phyloP scores from a whole-genome alignment of 2,113 vertebrate species.

The Cephalophus harveyi region DNA sequence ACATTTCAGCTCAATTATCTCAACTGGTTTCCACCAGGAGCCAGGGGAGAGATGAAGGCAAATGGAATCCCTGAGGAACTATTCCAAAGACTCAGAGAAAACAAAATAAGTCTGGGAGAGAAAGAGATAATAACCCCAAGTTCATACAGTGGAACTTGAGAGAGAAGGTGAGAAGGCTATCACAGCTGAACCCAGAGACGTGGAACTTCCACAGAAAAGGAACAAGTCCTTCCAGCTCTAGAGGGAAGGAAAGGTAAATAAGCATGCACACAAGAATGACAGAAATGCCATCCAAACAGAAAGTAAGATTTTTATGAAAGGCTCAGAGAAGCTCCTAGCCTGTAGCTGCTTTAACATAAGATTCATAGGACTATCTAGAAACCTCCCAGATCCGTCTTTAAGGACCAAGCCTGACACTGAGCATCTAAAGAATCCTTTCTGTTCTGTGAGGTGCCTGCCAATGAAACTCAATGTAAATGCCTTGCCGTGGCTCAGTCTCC shows the following conservation, averaged over 20 bases:
- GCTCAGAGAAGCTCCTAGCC: neutral
- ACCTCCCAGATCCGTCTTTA: neutral
- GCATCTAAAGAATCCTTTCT: too few relatives aligned
- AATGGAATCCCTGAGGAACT: neutral
- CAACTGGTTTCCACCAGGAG: neutral
- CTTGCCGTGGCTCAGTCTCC: neutral
- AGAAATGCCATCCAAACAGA: neutral
- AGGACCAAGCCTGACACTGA: neutral
- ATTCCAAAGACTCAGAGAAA: neutral
- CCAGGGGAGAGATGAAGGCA: neutral
- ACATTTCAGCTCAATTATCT: neutral
- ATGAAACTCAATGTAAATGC: fast-evolving
- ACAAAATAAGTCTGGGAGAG: neutral
- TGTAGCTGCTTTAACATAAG: neutral
- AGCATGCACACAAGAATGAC: neutral
- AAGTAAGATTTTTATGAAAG: neutral
- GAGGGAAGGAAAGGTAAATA: neutral
- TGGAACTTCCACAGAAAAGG: neutral
- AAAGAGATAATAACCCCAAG: neutral
- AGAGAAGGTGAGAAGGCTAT: neutral
- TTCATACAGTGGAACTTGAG: neutral
- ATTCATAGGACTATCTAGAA: neutral
- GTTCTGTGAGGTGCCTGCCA: neutral
- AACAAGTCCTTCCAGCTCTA: neutral
- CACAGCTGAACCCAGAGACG: neutral